Conservation (phyloP, 2,888 invertebrate genomes). For the Reticulitermes lucifugus region DNA sequence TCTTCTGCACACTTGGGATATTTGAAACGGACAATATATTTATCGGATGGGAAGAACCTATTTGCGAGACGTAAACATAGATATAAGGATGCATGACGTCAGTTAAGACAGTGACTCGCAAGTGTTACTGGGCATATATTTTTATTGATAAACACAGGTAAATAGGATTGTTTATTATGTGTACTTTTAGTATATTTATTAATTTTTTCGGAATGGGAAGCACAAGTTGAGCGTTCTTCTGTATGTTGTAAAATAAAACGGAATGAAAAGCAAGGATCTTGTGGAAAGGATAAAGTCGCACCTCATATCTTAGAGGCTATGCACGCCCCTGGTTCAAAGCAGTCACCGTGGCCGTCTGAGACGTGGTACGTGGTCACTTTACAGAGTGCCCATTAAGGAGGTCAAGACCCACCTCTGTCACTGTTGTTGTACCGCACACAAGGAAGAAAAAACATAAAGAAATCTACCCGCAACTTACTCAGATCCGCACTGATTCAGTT, state of each 20-base stretch:
- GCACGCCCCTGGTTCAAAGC: background rate
- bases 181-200: too few relatives aligned
- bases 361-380: constrained; percentile 23
- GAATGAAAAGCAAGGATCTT: background rate
- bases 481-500: constrained; percentile 27
- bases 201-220: too few relatives aligned
- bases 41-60: too few relatives aligned
- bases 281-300: background rate
- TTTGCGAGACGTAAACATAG: too few relatives aligned
- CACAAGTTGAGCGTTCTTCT: too few relatives aligned
- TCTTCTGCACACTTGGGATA: too few relatives aligned
- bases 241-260: background rate
- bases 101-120: too few relatives aligned
- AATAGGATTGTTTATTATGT: too few relatives aligned
- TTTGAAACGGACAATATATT: too few relatives aligned
- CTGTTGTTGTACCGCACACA: constrained; percentile 23
- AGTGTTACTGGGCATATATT: too few relatives aligned
- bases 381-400: constrained; percentile 25
- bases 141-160: too few relatives aligned
- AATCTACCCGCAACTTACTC: constrained; percentile 23
- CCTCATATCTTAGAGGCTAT: background rate
- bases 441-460: background rate
- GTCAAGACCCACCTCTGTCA: constrained; percentile 5
- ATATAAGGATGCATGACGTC: too few relatives aligned
- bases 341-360: constrained; percentile 11